Conservation (phyloP, 2,797 vertebrate genomes). For the Geotrypetes seraphini region DNA sequence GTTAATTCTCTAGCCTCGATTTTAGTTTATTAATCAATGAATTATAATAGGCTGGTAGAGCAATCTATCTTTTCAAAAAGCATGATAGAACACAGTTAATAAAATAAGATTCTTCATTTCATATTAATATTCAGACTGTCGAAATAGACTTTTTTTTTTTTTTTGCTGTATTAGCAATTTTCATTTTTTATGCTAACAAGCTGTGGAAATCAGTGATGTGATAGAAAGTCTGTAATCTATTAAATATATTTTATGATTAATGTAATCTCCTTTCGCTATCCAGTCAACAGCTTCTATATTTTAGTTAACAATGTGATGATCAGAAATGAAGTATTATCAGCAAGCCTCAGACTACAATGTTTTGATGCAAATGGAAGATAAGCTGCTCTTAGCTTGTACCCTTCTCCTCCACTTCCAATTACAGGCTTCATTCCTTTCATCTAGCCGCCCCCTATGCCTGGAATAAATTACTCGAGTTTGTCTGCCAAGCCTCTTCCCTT, state of each 20-base stretch:
- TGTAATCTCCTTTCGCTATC: constrained; percentile 53
- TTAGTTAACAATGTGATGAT: constrained; percentile 53
- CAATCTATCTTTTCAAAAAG: neutral
- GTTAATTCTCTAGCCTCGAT: constrained; percentile 1
- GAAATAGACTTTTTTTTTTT: too few species aligned
- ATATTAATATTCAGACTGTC: neutral
- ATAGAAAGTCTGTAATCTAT: constrained; percentile 54
- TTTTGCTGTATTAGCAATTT: constrained; percentile 19
- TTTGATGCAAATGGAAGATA: too few species aligned
- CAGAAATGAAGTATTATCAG: too few species aligned
- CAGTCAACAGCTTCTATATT: constrained; percentile 62
- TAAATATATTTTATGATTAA: constrained; percentile 52
- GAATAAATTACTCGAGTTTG: too few species aligned
- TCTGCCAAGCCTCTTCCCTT: too few species aligned
- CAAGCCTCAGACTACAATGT: too few species aligned
- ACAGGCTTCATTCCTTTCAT: too few species aligned
- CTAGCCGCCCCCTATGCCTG: too few species aligned
- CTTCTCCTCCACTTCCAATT: too few species aligned
- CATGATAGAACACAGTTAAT: neutral
- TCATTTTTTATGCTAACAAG: constrained; percentile 34
- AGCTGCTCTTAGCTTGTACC: too few species aligned
- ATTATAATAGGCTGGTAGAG: constrained; percentile 4
- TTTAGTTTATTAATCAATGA: constrained; percentile 18
- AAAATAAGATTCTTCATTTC: neutral
- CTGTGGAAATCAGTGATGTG: constrained; percentile 31